Percentiles rank a stretch among this genome's conserved stretches.
Evolutionary conservation across 2,797 vertebrate genomes (phyloP).

Genomic region (Neosalanx taihuensis): DNA sequence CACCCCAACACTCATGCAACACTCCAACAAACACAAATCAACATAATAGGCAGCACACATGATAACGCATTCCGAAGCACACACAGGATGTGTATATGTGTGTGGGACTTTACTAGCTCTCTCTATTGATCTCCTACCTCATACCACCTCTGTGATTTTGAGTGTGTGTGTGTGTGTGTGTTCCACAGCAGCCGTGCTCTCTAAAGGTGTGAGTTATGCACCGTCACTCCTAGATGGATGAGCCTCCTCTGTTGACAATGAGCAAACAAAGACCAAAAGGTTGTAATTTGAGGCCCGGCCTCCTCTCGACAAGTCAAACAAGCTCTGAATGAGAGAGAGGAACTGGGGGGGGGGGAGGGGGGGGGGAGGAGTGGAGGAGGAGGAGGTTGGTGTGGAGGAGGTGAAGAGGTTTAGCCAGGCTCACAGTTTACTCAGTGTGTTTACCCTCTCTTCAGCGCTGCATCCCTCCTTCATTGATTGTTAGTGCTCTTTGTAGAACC

Average conservation of each 20-base stretch:
- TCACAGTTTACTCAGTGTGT: constrained; percentile 22
- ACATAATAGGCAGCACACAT: background rate
- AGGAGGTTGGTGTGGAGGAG: constrained; percentile 4
- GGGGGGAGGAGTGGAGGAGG: background rate
- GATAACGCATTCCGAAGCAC: background rate
- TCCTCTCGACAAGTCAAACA: constrained; percentile 63
- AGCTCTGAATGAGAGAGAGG: constrained; percentile 55
- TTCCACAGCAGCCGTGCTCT: constrained; percentile 18
- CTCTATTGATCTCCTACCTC: too few species aligned
- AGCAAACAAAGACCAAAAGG: constrained; percentile 67
- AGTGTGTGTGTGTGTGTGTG: too few species aligned
- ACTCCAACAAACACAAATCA: constrained; percentile 2
- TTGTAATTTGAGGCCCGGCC: constrained; percentile 63
- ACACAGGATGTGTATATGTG: background rate
- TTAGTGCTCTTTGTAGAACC: constrained; percentile 54
- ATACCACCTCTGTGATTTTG: too few species aligned
- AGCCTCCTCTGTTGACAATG: constrained; percentile 55
- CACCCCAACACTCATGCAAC: background rate
- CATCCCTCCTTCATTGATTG: constrained; percentile 48
- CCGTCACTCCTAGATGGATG: constrained; percentile 48
- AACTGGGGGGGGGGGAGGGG: constrained; percentile 26
- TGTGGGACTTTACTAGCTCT: too few species aligned
- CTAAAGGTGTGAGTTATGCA: constrained; percentile 36
- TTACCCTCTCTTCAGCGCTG: constrained; percentile 10
- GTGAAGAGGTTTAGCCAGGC: background rate